Conservation (phyloP, 2,797 vertebrate genomes). For the Ciconia nigra region DNA sequence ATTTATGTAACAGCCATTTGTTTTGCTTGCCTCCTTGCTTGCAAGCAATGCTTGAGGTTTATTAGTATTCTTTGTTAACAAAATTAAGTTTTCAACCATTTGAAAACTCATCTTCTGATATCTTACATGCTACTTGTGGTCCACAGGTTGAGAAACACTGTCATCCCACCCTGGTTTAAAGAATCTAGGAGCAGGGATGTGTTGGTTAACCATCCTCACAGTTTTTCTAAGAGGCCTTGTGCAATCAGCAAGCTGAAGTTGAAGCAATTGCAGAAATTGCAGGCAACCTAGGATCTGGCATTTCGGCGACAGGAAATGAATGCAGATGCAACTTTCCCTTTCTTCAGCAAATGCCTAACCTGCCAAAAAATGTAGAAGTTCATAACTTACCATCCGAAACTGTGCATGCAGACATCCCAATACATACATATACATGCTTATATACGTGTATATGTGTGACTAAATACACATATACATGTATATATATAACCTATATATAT, state of each 20-base stretch:
- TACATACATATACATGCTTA: neutral
- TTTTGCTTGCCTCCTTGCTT: neutral
- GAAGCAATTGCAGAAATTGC: neutral
- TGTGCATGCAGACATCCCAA: too few relatives aligned
- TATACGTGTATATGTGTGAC: rapidly evolving
- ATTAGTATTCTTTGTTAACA: neutral
- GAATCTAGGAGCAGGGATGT: neutral
- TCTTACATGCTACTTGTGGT: rapidly evolving
- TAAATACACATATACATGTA: rapidly evolving
- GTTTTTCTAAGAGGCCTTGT: neutral
- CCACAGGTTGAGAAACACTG: neutral
- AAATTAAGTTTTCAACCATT: neutral
- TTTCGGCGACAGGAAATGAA: neutral
- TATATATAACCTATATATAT: rapidly evolving
- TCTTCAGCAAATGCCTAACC: conserved; percentile 62
- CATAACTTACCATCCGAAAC: rapidly evolving
- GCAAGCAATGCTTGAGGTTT: neutral
- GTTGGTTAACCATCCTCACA: neutral
- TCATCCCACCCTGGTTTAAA: neutral
- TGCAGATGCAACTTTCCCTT: neutral
- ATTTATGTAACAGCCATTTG: neutral
- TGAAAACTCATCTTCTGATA: neutral
- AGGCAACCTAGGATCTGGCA: neutral
- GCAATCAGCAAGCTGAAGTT: neutral
- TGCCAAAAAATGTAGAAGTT: neutral